A percentile compares a stretch with the other conserved stretches of the same genome.
These are phyloP conservation scores for Phalloptychus januarius DNA, from an alignment of 2,797 vertebrate genomes.

Conservation along the genomic window DNA sequence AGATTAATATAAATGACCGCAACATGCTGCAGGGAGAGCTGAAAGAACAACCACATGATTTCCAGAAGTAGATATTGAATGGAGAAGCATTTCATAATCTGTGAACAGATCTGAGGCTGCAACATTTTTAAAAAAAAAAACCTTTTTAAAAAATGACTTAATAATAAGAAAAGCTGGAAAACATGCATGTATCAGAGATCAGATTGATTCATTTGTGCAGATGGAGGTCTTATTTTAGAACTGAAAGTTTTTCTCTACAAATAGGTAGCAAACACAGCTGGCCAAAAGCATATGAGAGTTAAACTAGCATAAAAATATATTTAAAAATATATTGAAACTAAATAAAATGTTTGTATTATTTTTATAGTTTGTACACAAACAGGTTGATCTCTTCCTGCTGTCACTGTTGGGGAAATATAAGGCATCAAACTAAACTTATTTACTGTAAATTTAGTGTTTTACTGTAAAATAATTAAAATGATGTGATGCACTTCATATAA, in stretches of 20 bases:
- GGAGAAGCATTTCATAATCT: constrained; percentile 19
- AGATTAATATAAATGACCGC: not conserved
- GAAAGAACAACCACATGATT: not conserved
- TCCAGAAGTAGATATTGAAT: constrained; percentile 5
- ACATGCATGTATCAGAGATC: not conserved
- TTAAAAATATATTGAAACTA: too few species aligned
- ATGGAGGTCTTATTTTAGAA: not conserved
- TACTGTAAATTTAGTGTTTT: too few species aligned
- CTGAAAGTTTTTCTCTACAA: not conserved
- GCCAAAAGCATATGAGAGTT: too few species aligned
- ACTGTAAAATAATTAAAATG: too few species aligned
- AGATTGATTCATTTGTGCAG: not conserved
- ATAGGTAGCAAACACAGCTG: not conserved
- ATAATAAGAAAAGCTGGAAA: not conserved
- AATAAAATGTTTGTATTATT: too few species aligned
- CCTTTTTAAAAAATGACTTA: not conserved
- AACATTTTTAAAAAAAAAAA: not conserved
- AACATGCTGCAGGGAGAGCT: not conserved
- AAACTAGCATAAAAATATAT: too few species aligned
- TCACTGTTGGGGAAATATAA: too few species aligned
- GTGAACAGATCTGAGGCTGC: not conserved
- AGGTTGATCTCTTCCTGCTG: too few species aligned
- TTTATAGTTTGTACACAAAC: too few species aligned
- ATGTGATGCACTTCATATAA: too few species aligned
- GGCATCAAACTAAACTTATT: too few species aligned